Base-by-base conservation (phyloP, 2,888 invertebrate genomes). In the Mythimna pallens region DNA sequence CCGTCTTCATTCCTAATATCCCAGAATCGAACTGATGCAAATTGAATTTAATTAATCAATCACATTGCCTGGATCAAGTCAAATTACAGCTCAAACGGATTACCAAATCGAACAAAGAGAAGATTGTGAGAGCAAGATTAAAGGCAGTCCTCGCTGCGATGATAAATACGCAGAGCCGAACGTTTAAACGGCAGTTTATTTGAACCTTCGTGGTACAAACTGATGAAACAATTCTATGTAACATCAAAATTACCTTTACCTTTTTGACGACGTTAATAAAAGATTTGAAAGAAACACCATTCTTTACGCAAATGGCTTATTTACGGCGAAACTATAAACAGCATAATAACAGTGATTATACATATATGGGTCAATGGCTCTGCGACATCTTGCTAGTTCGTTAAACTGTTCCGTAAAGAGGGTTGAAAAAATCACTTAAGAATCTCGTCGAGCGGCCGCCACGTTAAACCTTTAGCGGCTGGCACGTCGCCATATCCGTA, bases 341-440 rank as follows among this genome's bases (percentile, higher is more conserved):
- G 91, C 85, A 85, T 91, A 90, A 93, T 93, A 93, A 93, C 90
- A 88, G 89, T 92, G 90, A 92, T 93, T 92, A 92, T 91, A 47
- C 47, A 17, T 47, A 92, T 93, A 93, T 92, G 91, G 94, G 94
- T 94, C 93, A 93, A 93, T 87, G 90, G 89, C 88, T 92, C 81
- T 91, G 92, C 92, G 92, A 94, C 94, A 93, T 94, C 94, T 94
- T 94, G 92, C 89, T 93, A 91, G 92, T 93, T 93, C 93, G 93
- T 94, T 94, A 93, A 93, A 94, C 92, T 91, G 90, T 90, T 91
- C 88, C 87, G 88, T 89, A 86, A 88, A 89, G 89, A 90, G 89
- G 89, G 89, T 90, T 92, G 91, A 94, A 94, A 93, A 94, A 94
- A 95, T 93, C 94, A 94, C 94, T 95, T 94, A 94, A 93, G 94